A percentile compares a stretch with the other conserved stretches of the same genome.
Conservation (phyloP, 2,888 invertebrate genomes). For the Dasypogon diadema region DNA sequence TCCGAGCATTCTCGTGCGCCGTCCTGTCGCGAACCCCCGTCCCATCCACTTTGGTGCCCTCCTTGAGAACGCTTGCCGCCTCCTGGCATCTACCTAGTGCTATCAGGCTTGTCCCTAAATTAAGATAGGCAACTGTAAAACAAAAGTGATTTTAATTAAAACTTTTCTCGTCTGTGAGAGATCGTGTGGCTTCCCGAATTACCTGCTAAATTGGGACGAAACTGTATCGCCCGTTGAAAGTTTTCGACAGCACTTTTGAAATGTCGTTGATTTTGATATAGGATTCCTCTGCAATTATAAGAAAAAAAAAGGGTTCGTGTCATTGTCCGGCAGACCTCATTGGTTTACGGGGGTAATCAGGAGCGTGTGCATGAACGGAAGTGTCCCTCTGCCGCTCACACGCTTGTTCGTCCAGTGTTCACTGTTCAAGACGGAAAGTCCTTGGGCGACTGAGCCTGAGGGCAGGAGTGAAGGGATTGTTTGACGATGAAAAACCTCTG, state of each 20-base stretch:
- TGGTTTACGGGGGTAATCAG: constrained; percentile 29
- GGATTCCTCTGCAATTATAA: constrained; percentile 85
- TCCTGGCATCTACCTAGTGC: constrained; percentile 85
- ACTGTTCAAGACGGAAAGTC: no score
- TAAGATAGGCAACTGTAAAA: constrained; percentile 88
- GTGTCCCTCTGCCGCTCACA: no score
- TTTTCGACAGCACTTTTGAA: constrained; percentile 90
- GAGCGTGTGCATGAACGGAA: constrained; percentile 12
- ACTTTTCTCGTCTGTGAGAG: not conserved
- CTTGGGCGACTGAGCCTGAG: no score
- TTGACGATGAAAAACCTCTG: constrained; percentile 5
- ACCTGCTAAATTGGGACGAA: constrained; percentile 93
- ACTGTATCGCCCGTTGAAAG: constrained; percentile 92
- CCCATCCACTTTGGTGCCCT: constrained; percentile 87
- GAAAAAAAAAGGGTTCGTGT: constrained; percentile 52
- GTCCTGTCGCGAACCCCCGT: constrained; percentile 88
- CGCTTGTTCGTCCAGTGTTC: no score
- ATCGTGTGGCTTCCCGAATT: constrained; percentile 70
- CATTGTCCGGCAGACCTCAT: constrained; percentile 12
- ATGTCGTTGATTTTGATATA: constrained; percentile 89
- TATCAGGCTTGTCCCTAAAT: constrained; percentile 89
- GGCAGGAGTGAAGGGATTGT: not conserved
- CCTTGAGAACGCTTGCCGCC: constrained; percentile 84
- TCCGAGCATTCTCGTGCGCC: constrained; percentile 90
- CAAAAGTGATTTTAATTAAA: constrained; percentile 36